phyloP scores from a whole-genome alignment of 2,113 vertebrate genomes.

The Cervus canadensis region DNA sequence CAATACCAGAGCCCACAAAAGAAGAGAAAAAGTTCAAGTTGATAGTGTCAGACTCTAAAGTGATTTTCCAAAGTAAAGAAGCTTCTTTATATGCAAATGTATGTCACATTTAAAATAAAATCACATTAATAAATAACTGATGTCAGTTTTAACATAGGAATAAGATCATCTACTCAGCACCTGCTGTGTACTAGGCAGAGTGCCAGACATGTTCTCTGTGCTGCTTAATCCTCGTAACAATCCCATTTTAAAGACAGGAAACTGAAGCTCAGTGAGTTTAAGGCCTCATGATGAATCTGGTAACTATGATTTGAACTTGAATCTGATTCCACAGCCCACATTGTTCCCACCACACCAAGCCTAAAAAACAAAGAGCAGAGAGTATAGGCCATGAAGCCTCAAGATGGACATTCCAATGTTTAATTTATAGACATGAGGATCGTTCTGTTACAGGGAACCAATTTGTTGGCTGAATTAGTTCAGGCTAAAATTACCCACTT shows the following conservation, averaged over 20 bases:
- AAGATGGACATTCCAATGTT: neutral
- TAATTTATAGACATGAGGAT: conserved; percentile 37
- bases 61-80: conserved; percentile 19
- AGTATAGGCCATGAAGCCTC: neutral
- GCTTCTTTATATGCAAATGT: neutral
- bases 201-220: conserved; percentile 35
- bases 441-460: conserved; percentile 2
- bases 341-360: neutral
- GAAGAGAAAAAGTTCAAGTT: neutral
- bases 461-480: conserved; percentile 41
- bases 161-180: conserved; percentile 45
- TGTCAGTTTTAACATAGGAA: conserved; percentile 55
- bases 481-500: neutral
- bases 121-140: conserved; percentile 50
- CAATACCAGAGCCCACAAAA: neutral
- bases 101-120: conserved; percentile 48
- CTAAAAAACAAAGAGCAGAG: conserved; percentile 13
- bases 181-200: conserved; percentile 57
- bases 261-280: conserved; percentile 39
- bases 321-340: conserved; percentile 14
- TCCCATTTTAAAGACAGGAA: conserved; percentile 61
- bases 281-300: neutral
- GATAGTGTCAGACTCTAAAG: neutral
- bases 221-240: conserved; percentile 53
- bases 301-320: conserved; percentile 34